Conservation (phyloP, 2,113 vertebrate genomes). For the Anser cygnoides region DNA sequence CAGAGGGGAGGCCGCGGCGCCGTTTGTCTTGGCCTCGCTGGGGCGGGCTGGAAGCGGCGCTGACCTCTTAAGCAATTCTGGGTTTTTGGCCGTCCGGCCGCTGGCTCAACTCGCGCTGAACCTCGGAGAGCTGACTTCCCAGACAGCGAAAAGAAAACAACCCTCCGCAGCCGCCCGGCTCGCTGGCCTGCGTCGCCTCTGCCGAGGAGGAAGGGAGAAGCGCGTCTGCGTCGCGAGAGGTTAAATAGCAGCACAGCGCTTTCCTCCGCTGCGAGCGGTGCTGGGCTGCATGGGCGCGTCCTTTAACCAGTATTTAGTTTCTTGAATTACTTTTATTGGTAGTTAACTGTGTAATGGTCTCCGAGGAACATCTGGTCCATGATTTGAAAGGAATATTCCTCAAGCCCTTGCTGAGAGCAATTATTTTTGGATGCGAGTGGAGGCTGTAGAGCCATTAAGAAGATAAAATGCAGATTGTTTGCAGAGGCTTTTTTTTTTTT, state of each 20-base stretch:
- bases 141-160: not conserved
- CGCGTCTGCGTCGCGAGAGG: not conserved
- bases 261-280: not conserved
- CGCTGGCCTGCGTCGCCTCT: not conserved
- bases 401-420: constrained; percentile 8
- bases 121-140: not conserved
- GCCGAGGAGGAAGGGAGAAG: not conserved
- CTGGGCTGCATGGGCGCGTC: not conserved
- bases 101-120: not conserved
- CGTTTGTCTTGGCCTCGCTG: constrained; percentile 3
- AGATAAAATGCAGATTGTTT: constrained; percentile 60
- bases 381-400: constrained; percentile 53
- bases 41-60: not conserved
- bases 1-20: rapidly evolving
- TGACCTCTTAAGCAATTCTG: constrained; percentile 4
- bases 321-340: constrained; percentile 50
- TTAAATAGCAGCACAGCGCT: not conserved
- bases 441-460: constrained; percentile 40
- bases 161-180: not conserved
- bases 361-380: constrained; percentile 40
- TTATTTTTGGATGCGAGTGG: constrained; percentile 53
- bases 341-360: constrained; percentile 29
- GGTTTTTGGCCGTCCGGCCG: not conserved
- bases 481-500: not conserved
- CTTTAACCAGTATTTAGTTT: constrained; percentile 35